Base-by-base conservation (phyloP, 2,888 invertebrate genomes). In the Pandemis corylana region DNA sequence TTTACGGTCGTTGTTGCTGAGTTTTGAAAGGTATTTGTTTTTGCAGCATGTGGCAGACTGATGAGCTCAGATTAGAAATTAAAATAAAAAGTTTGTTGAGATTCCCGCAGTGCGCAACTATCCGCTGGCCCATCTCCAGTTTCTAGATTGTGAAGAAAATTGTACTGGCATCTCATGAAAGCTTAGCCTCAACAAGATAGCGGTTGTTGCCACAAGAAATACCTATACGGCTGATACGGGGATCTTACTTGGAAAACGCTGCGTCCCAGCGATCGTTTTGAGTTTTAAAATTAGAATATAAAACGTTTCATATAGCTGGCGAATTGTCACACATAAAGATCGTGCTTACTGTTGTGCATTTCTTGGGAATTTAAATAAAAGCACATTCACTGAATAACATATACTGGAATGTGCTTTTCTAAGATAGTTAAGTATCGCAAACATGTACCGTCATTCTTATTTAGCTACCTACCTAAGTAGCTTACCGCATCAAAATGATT, bases 91-190 rank as follows among this genome's bases (percentile, higher is more conserved):
- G 64, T 71, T 77, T 69, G 67, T 75, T 78, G 59, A 68, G 78
- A 80, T 77, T 80, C 78, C 89, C 82, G 92, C 91, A 90, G 82
- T 91, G 91, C 90, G 90, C 87, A 83, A 82, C 85, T 86, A 87
- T 84, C 76, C 78, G 81, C 91, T 93, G 93, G 93, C 92, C 85
- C 74, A 76, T 79, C 83, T 94, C 93, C 93, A 93, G 90, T 82
- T 89, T 84, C 82, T 78, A 90, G 87, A 92, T 92, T 91, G 90
- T 89, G 86, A 87, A 85, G 84, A 86, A 89, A 91, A 90, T 91
- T 90, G 88, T 88, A 84, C 82, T 81, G 81, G 82, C 87, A 85
- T 90, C 83, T 85, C 84, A 83, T 84, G 84, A 87, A 87, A 86
- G 82, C 83, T 84, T 81, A 77, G 66, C 71, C 75, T 59, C 56